Evolutionary conservation across 2,113 vertebrate species (phyloP), one percentile per base, ranked within the genome.

Genomic region (Picathartes gymnocephalus): DNA sequence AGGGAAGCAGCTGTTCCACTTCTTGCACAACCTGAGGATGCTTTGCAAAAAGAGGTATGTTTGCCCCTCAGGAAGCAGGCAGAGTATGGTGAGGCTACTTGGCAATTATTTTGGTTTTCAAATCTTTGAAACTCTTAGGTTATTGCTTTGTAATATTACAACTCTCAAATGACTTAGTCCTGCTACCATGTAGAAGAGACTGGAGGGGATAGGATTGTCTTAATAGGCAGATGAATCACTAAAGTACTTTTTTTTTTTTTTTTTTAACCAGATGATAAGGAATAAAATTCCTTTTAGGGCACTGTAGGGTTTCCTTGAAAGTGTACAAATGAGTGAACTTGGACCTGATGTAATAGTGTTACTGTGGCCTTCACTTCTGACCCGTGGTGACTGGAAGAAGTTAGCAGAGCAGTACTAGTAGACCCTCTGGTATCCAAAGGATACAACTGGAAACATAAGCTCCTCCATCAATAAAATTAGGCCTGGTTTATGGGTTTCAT

Each of bases 41-140:
- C 61, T 71, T 87, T 95, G 74, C 74, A 47, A 64, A 86, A 77
- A 79, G 91, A 98, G 97, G 98, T 97, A 97, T 19, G 95, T 93
- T 61, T 74, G 9, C 11, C 15, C 25, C 8, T 87, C 30, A 33
- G 30, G 20, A 87, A 68, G 37, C 45, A 45, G 30, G 7, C 18
- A 57, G 76, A 56, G 19, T 58, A 17, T 25, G 20, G 24, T 58
- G 33, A 81, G 35, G 23, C 35, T 47, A 25, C 37, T 71, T 71
- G 17, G 19, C 27, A 76, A 17, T 68, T 53, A 28, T 37, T 73
- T 66, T 74, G 7, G 4, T 71, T 92, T 88, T 69, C 20, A 64
- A n/a, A 61, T 68, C 31, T 31, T 60, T 54, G 16, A 68, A 51
- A 58, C 40, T 61, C 40, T 66, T 25, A 58, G 15, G 3, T 77